phyloP scores from a whole-genome alignment of 2,888 invertebrate genomes.

The Caenorhabditis panamensis region DNA sequence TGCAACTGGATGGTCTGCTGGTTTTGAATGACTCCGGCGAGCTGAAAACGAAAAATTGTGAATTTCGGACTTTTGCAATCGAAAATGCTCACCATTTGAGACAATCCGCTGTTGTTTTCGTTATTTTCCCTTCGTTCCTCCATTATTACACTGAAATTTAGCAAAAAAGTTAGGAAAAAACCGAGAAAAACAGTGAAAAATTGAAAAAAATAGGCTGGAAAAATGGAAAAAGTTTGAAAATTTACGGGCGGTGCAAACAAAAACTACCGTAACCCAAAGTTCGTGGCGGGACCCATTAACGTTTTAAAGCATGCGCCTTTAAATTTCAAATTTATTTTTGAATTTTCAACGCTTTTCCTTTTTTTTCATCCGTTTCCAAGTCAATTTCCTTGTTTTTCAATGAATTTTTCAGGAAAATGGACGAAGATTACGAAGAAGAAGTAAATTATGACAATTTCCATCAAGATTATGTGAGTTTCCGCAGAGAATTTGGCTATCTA shows the following conservation, averaged over 20 bases:
- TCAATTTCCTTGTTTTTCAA: background rate
- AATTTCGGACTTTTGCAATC: too few relatives aligned
- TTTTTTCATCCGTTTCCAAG: too few relatives aligned
- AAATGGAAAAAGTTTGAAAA: background rate
- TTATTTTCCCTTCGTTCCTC: too few relatives aligned
- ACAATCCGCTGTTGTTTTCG: too few relatives aligned
- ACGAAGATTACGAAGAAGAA: background rate
- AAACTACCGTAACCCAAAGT: background rate
- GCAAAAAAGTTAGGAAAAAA: background rate
- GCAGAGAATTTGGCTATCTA: too few relatives aligned
- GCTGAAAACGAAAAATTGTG: too few relatives aligned
- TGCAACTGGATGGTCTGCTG: too few relatives aligned
- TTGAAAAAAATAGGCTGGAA: background rate
- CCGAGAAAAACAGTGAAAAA: background rate
- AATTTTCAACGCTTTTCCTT: too few relatives aligned
- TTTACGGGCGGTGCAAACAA: background rate
- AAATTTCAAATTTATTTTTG: constrained; percentile 9
- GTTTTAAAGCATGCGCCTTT: constrained; percentile 7
- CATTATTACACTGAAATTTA: background rate
- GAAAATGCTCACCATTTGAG: too few relatives aligned
- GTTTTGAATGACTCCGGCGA: too few relatives aligned
- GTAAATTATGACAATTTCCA: background rate
- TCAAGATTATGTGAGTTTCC: background rate
- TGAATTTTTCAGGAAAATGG: background rate
- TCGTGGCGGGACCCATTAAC: background rate